Base-by-base conservation (phyloP, 2,797 vertebrate genomes). In the Sarcoramphus papa region DNA sequence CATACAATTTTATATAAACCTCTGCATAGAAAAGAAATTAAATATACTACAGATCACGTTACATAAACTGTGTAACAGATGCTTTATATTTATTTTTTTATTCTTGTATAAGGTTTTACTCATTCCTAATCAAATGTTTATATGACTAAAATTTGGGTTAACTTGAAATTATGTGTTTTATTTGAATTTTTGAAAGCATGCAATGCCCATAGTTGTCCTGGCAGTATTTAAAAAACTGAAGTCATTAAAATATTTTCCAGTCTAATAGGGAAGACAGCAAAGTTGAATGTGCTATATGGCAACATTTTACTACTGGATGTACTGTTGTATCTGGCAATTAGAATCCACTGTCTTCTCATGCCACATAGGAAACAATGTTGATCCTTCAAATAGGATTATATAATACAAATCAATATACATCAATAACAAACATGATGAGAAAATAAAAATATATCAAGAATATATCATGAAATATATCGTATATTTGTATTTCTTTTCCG, bases 61-160 rank as follows among this genome's bases (percentile, higher is more conserved):
- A 93, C 83, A 96, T 59, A 92, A 97, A 96, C 84, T 83, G 16
- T 80, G 65, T 30, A 88, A 89, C 92, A 97, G 88, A 97, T 91
- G 92, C 85, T 97, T 97, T 94, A 24, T 93, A 95, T 97, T 93
- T 96, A 43, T 65, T 95, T 93, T 90, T 74, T 90, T 68, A 50
- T 60, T 81, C 63, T 91, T 93, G n/a, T 82, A 96, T 76, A 97
- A 74, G 92, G 84, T 96, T 96, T 97, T 87, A 95, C 64, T 97
- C 93, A 85, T 95, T 95, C 73, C 83, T 97, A 96, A 97, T 97
- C 97, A 97, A 96, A 96, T 91, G 77, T 97, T 97, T 97, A 97
- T 91, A 92, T 35, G 80, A 92, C 70, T 95, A 63, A 83, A 96
- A 97, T 90, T 85, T 96, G 80, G 37, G 83, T 90, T 96, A 96